Conservation (phyloP, 2,113 vertebrate genomes). For the Camelus bactrianus region DNA sequence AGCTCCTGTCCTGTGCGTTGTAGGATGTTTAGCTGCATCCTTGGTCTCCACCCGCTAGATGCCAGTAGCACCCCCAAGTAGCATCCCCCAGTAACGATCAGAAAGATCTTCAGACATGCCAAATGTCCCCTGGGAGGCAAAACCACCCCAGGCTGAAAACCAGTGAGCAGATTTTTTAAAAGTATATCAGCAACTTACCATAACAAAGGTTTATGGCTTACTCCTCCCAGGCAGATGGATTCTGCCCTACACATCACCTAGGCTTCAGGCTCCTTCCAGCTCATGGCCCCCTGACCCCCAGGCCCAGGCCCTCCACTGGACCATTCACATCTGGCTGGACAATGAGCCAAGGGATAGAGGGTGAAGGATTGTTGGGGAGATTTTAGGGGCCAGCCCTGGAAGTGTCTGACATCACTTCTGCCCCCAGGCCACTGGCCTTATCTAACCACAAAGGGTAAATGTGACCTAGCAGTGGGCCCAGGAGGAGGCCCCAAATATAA, state of each 20-base stretch:
- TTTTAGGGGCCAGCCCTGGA: background rate
- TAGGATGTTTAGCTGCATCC: background rate
- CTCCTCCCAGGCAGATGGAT: no score
- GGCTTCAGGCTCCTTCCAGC: background rate
- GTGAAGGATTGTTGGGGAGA: background rate
- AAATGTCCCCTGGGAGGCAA: rapidly evolving
- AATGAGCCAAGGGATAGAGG: background rate
- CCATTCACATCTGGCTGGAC: background rate
- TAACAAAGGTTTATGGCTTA: background rate
- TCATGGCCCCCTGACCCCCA: background rate
- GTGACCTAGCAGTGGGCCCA: no score
- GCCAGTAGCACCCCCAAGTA: background rate
- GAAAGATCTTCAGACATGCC: background rate
- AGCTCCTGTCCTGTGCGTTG: rapidly evolving
- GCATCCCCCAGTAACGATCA: background rate
- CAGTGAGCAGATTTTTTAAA: background rate
- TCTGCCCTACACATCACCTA: rapidly evolving
- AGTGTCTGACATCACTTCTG: background rate
- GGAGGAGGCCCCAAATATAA: background rate
- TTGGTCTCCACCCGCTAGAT: background rate
- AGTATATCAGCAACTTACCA: no score
- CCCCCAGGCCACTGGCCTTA: background rate
- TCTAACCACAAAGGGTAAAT: background rate
- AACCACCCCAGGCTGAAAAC: background rate
- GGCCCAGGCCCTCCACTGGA: background rate